phyloP scores from a whole-genome alignment of 1,140 invertebrate species.

The Microplitis demolitor region DNA sequence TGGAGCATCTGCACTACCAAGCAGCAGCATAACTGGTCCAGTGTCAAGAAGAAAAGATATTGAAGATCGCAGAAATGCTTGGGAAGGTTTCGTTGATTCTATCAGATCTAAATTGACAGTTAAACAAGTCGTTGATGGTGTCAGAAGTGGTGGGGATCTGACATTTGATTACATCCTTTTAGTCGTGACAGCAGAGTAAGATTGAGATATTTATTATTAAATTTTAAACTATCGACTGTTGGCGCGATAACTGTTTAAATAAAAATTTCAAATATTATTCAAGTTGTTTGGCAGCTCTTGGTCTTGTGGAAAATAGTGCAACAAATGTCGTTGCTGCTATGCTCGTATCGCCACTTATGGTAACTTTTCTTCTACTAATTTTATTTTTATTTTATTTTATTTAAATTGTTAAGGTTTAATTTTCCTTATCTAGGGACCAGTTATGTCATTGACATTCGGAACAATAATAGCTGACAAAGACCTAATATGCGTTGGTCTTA shows the following conservation, averaged over 20 bases:
- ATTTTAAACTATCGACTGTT: neutral
- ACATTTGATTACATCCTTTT: constrained; percentile 84
- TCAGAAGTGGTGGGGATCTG: constrained; percentile 75
- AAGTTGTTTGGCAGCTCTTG: constrained; percentile 69
- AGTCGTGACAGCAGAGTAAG: constrained; percentile 80
- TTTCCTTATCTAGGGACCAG: constrained; percentile 68
- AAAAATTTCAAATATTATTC: constrained; percentile 23
- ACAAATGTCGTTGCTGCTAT: constrained; percentile 85
- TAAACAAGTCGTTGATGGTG: constrained; percentile 82
- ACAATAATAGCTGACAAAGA: constrained; percentile 75
- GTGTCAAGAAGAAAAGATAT: constrained; percentile 31
- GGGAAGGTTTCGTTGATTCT: constrained; percentile 73
- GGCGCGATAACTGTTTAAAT: constrained; percentile 2
- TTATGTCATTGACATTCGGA: constrained; percentile 85
- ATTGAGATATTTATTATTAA: constrained; percentile 31
- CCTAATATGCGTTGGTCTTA: constrained; percentile 69
- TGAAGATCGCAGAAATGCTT: constrained; percentile 65
- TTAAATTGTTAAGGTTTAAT: neutral
- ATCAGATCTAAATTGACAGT: constrained; percentile 81
- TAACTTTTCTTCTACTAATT: constrained; percentile 29
- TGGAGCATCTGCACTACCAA: constrained; percentile 40
- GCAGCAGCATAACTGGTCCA: constrained; percentile 20
- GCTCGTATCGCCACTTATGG: constrained; percentile 87
- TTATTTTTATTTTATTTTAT: constrained; percentile 5
- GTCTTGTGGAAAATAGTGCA: constrained; percentile 79